A percentile compares a stretch with the other conserved stretches of the same genome.
These are phyloP conservation scores for Brachionus paranguensis DNA, from an alignment of 1,140 invertebrate genomes.

Conservation along the genomic window DNA sequence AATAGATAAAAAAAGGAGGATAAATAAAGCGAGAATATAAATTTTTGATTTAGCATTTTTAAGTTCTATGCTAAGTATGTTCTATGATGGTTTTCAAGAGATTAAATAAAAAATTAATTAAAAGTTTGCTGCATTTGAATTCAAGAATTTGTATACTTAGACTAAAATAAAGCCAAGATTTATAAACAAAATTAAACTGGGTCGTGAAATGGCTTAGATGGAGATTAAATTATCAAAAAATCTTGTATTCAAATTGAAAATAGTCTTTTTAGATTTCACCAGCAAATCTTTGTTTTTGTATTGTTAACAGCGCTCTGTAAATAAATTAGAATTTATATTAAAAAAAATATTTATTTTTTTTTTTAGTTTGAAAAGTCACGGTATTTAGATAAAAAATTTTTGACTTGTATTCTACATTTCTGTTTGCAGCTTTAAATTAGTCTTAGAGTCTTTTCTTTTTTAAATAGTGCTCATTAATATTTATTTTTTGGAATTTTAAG, in stretches of 20 bases:
- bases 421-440: too few species aligned
- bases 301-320: not conserved
- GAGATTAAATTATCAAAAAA: not conserved
- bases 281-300: not conserved
- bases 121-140: not conserved
- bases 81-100: not conserved
- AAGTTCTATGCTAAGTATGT: not conserved
- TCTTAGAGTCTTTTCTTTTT: not conserved
- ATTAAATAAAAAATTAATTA: not conserved
- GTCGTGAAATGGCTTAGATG: not conserved
- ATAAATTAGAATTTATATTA: too few species aligned
- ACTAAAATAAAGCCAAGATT: slow-evolving; percentile 1
- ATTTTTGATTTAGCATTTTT: not conserved
- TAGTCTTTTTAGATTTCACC: not conserved
- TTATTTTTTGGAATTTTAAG: too few species aligned
- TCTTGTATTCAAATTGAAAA: not conserved
- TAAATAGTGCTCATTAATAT: not conserved
- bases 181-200: not conserved
- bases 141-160: not conserved
- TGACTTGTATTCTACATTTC: not conserved
- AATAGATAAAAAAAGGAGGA: not conserved
- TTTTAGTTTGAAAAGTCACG: not conserved
- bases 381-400: not conserved
- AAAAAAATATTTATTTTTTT: not conserved
- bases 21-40: not conserved